Percentiles rank a stretch among this genome's conserved stretches.
phyloP scores from a whole-genome alignment of 2,113 vertebrate genomes.

The Phasianus colchicus region DNA sequence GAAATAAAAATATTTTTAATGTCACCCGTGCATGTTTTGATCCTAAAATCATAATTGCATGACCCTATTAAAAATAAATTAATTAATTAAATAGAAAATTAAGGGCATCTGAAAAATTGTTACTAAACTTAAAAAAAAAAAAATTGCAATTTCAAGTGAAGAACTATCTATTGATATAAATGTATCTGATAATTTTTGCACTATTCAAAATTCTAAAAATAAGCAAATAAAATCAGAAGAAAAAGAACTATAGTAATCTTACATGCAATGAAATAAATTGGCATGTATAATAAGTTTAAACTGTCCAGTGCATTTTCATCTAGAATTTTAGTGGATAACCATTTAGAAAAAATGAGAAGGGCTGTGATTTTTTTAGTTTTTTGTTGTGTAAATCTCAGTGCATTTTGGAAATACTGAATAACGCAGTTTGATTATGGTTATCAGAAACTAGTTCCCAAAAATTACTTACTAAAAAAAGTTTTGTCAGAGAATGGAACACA shows the following conservation, averaged over 20 bases:
- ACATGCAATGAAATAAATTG: not conserved
- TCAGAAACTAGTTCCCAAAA: not conserved
- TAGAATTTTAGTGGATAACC: not conserved
- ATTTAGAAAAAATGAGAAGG: not conserved
- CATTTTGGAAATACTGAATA: not conserved
- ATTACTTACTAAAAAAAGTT: not conserved
- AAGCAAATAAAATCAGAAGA: not conserved
- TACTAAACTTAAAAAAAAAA: not conserved
- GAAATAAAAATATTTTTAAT: not conserved
- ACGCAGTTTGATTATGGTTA: accelerated
- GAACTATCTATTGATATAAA: not conserved
- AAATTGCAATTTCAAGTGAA: not conserved
- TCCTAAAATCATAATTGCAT: not conserved
- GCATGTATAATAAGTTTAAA: not conserved
- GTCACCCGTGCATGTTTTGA: not conserved
- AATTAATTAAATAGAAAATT: not conserved
- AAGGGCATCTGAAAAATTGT: not conserved
- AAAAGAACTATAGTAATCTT: not conserved
- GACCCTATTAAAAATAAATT: not conserved
- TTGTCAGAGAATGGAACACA: not conserved
- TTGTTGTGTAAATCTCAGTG: not conserved
- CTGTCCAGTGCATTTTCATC: not conserved
- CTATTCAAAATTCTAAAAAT: not conserved
- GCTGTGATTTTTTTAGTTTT: not conserved
- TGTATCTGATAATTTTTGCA: not conserved